Evolutionary conservation across 2,113 vertebrate genomes (phyloP).

Genomic region (Haemorhous mexicanus): DNA sequence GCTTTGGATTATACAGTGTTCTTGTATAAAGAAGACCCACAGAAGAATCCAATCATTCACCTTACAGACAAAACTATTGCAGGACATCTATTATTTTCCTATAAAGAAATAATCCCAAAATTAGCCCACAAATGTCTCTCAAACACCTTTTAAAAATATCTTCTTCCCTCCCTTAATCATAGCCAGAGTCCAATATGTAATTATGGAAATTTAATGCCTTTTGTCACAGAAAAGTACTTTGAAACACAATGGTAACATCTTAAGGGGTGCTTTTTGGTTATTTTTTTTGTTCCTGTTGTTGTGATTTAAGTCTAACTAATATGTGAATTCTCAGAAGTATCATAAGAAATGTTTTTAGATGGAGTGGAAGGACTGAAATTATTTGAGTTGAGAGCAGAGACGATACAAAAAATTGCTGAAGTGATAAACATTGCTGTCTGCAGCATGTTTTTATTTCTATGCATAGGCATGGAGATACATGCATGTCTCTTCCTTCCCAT

Average conservation of each 20-base stretch:
- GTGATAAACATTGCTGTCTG: background rate
- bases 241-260: background rate
- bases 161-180: background rate
- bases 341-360: background rate
- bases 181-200: background rate
- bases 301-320: background rate
- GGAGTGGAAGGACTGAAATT: background rate
- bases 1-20: background rate
- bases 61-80: background rate
- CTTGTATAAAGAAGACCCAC: background rate
- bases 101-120: background rate
- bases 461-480: accelerated
- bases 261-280: background rate
- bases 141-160: background rate
- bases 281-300: background rate
- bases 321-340: background rate
- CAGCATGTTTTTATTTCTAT: background rate
- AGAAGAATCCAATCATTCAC: background rate
- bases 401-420: background rate
- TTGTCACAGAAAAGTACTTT: background rate
- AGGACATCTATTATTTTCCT: background rate
- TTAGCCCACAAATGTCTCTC: background rate
- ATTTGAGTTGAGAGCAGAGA: background rate
- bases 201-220: background rate
- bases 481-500: background rate